A percentile compares a stretch with the other conserved stretches of the same genome.
These are phyloP conservation scores for Myrmophylax atrothorax DNA, from an alignment of 2,113 vertebrate species.

Conservation along the genomic window DNA sequence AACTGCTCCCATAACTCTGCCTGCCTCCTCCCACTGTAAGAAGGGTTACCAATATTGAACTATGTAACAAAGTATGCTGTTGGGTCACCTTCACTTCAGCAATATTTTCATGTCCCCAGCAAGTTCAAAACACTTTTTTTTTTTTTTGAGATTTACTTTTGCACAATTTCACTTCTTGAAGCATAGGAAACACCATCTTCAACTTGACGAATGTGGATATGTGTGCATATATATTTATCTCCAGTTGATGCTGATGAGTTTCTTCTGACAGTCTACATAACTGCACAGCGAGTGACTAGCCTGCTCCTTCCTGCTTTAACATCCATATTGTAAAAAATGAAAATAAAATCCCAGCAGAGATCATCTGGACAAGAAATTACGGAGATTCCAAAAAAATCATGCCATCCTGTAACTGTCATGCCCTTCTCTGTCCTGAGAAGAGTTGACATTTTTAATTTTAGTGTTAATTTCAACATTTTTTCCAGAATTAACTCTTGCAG, in stretches of 20 bases:
- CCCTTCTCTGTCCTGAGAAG: neutral
- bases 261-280: neutral
- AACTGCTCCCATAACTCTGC: neutral
- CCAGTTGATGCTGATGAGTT: neutral
- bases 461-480: neutral
- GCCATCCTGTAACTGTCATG: neutral
- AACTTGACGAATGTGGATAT: neutral
- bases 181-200: neutral
- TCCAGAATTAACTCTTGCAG: neutral
- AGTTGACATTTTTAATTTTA: neutral
- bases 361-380: neutral
- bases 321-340: neutral
- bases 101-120: neutral
- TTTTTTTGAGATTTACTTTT: neutral
- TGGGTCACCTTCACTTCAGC: neutral
- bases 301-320: neutral
- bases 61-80: neutral
- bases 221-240: neutral
- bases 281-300: neutral
- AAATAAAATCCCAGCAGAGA: neutral
- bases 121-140: neutral
- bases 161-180: neutral
- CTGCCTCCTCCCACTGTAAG: neutral
- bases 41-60: rapidly evolving
- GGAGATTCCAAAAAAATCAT: neutral